Evolutionary conservation across 2,797 vertebrate genomes (phyloP), one percentile per base, ranked within the genome.

Genomic region (Hemitrygon akajei): DNA sequence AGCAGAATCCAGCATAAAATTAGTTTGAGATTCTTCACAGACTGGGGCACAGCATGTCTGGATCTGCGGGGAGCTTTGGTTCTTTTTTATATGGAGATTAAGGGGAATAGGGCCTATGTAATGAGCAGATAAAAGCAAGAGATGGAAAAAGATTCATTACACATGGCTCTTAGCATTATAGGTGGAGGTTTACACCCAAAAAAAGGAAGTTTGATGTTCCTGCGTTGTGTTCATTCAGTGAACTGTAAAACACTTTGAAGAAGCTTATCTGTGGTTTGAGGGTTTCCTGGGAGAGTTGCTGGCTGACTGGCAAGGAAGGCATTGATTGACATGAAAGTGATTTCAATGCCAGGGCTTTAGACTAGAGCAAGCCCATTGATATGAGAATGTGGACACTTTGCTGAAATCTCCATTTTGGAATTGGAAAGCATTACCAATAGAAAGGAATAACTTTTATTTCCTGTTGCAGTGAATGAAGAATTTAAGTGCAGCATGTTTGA

Each of bases 11-110:
- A 58, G 91, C 69, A 93, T 93, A 93, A 93, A 93, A 93, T 93
- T 93, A 93, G 71, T 75, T 93, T 93, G 73, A 25, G 71, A 93
- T 93, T 93, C 91, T 93, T 76, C 91, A 93, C 91, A 93, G 91
- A 93, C 91, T 40, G 47, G 71, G 91, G 91, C 91, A 76, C 91
- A 93, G 91, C 91, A 93, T 93, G 91, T 76, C 91, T 93, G 71
- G 91, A 93, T 93, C 91, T 93, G 71, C 71, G 37, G 91, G 91
- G 91, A 93, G 91, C 91, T 75, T 93, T 93, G 71, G 40, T 93
- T 93, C 89, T 93, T 93, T 93, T 93, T 93, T 93, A 93, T 93
- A 93, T 93, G 91, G 91, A 93, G 91, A 93, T 93, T 93, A 93
- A 93, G 91, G 71, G 63, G 91, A 93, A 75, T 66, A 76, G 91